A percentile compares a stretch with the other conserved stretches of the same genome.
phyloP scores from a whole-genome alignment of 1,140 invertebrate species.

The Sminthurides bifidus region DNA sequence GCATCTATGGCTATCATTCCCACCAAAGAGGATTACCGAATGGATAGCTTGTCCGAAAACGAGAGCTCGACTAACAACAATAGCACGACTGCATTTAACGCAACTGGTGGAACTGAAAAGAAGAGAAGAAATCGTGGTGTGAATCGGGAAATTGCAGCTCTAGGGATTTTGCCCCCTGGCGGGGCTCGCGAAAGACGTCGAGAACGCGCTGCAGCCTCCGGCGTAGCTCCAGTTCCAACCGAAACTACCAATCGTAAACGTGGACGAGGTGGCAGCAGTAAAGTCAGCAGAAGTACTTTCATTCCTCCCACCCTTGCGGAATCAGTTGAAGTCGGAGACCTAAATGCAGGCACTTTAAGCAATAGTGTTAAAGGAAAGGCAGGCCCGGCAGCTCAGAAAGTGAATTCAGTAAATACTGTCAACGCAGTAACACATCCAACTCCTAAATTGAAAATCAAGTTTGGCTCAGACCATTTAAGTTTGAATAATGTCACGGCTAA shows the following conservation, averaged over 20 bases:
- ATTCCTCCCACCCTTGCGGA: slow-evolving; percentile 29
- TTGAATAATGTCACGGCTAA: not conserved
- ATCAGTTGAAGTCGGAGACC: too few species aligned
- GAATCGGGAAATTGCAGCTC: slow-evolving; percentile 30
- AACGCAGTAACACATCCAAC: slow-evolving; percentile 34
- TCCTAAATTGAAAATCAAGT: slow-evolving; percentile 73
- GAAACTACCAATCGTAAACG: slow-evolving; percentile 7
- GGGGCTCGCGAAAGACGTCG: slow-evolving; percentile 19
- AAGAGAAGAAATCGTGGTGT: slow-evolving; percentile 35
- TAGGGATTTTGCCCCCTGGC: slow-evolving; percentile 27
- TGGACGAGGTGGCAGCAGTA: slow-evolving; percentile 14
- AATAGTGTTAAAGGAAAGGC: too few species aligned
- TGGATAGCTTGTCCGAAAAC: slow-evolving; percentile 30
- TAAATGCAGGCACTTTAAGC: too few species aligned
- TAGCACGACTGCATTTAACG: not conserved
- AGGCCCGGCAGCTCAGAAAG: too few species aligned
- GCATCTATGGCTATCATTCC: slow-evolving; percentile 73
- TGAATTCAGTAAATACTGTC: too few species aligned
- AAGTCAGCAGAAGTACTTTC: slow-evolving; percentile 27
- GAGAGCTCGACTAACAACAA: slow-evolving; percentile 32
- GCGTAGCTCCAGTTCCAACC: not conserved
- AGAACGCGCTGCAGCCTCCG: slow-evolving; percentile 8
- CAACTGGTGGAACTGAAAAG: slow-evolving; percentile 19
- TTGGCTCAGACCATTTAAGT: slow-evolving; percentile 42
- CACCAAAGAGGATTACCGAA: slow-evolving; percentile 65